A percentile compares a stretch with the other conserved stretches of the same genome.
phyloP scores from a whole-genome alignment of 2,113 vertebrate species.

The Tor tambroides region DNA sequence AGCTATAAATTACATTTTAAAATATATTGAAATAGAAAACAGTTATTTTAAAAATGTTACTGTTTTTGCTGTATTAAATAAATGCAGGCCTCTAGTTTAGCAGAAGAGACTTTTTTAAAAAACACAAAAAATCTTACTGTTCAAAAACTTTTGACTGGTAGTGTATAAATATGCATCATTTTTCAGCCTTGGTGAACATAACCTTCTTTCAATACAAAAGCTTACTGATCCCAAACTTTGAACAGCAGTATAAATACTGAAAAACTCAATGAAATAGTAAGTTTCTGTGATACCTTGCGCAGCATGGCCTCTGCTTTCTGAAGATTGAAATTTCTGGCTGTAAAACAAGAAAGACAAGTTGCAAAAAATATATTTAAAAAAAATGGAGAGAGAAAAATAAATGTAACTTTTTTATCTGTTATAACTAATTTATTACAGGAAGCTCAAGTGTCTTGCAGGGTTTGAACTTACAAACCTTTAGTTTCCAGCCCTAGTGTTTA shows the following conservation, averaged over 20 bases:
- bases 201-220: not conserved
- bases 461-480: not conserved
- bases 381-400: not conserved
- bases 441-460: not conserved
- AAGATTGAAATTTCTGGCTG: conserved; percentile 89
- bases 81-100: too few species aligned
- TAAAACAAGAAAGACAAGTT: conserved; percentile 62
- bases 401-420: not conserved
- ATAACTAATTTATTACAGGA: not conserved
- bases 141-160: too few species aligned
- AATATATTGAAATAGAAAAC: too few species aligned
- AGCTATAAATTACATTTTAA: too few species aligned
- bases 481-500: not conserved
- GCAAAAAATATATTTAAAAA: not conserved
- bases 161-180: too few species aligned
- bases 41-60: too few species aligned
- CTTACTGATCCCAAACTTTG: not conserved
- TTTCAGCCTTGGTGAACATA: not conserved
- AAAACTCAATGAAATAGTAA: not conserved
- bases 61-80: too few species aligned
- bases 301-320: conserved; percentile 94
- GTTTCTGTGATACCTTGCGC: conserved; percentile 83
- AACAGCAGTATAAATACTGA: not conserved
- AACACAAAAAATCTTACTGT: too few species aligned
- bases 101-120: too few species aligned